Base-by-base conservation (phyloP, 1,140 invertebrate genomes). In the Arctopsyche grandis region DNA sequence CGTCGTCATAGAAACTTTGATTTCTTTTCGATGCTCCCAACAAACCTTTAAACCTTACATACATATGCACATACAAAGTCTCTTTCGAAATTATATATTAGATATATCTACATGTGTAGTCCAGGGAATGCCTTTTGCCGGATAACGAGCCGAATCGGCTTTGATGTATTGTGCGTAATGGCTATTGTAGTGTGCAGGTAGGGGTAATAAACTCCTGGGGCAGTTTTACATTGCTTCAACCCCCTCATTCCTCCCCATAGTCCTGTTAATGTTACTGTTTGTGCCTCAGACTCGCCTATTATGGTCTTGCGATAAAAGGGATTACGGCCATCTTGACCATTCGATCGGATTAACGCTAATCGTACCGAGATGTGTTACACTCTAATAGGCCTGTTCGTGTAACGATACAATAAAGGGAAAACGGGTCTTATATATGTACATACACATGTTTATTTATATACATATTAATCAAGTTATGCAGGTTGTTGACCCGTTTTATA, bases 121-220 rank as follows among this genome's bases (percentile, higher is more conserved):
- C n/a, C n/a, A n/a, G n/a, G n/a, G n/a, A n/a, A n/a, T n/a, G n/a
- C n/a, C n/a, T n/a, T n/a, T n/a, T n/a, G n/a, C n/a, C n/a, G 74
- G 74, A 76, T 76, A 76, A 76, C 74, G 74, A 76, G 74, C 74
- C 56, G 52, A 76, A 76, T 63, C 52, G 74, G 74, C 74, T 76
- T 76, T 76, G 74, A 76, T 58, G 74, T 76, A 76, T 76, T 76
- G 74, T 76, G 22, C 58, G 48, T 63, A 63, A 76, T 76, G 43
- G 74, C 74, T 56, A 76, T 76, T 76, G 48, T 76, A 38, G 29
- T 38, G 29, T 38, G 7, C 29, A 38, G 29, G 74, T n/a, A 24
- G 1, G 12, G 74, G 12, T 22, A 76, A 76, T 76, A 76, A 76
- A 56, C 74, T 26, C 73, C 14, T 22, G 44, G 21, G 19, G 16